Conservation (phyloP, 2,888 invertebrate genomes). For the Cremastinae sp. region DNA sequence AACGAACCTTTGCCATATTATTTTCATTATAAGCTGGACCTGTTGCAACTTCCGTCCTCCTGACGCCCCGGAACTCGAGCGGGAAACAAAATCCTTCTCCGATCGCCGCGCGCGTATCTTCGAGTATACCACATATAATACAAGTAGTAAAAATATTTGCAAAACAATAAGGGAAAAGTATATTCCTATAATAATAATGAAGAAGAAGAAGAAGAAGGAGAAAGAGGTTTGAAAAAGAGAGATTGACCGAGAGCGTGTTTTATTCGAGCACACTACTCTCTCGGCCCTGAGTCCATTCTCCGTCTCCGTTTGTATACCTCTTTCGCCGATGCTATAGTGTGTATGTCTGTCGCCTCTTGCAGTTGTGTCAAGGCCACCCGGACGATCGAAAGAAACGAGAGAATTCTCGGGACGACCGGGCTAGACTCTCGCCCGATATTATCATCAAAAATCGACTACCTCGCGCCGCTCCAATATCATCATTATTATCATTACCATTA, state of each 20-base stretch:
- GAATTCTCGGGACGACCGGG: slow-evolving; percentile 54
- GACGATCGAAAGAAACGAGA: slow-evolving; percentile 63
- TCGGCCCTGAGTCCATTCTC: slow-evolving; percentile 45
- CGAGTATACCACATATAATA: too few species aligned
- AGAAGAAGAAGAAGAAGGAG: too few species aligned
- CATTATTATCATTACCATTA: too few species aligned
- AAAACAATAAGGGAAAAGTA: too few species aligned
- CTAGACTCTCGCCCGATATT: slow-evolving; percentile 50
- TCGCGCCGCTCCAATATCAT: too few species aligned
- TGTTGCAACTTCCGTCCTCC: slow-evolving; percentile 50
- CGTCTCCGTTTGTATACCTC: slow-evolving; percentile 16
- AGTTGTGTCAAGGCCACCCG: slow-evolving; percentile 77
- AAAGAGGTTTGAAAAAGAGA: too few species aligned
- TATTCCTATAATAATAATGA: too few species aligned
- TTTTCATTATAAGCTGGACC: slow-evolving; percentile 40
- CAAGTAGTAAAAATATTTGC: too few species aligned
- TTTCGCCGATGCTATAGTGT: slow-evolving; percentile 13
- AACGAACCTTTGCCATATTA: slow-evolving; percentile 29
- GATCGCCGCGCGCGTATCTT: too few species aligned
- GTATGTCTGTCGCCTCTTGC: slow-evolving; percentile 66
- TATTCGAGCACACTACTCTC: slow-evolving; percentile 41
- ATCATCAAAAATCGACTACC: too few species aligned
- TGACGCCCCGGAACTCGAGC: too few species aligned
- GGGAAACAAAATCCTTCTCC: neutral
- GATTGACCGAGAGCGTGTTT: slow-evolving; percentile 29